Evolutionary conservation across 2,797 vertebrate genomes (phyloP).

Genomic region (Enteromius unitaeniatus): DNA sequence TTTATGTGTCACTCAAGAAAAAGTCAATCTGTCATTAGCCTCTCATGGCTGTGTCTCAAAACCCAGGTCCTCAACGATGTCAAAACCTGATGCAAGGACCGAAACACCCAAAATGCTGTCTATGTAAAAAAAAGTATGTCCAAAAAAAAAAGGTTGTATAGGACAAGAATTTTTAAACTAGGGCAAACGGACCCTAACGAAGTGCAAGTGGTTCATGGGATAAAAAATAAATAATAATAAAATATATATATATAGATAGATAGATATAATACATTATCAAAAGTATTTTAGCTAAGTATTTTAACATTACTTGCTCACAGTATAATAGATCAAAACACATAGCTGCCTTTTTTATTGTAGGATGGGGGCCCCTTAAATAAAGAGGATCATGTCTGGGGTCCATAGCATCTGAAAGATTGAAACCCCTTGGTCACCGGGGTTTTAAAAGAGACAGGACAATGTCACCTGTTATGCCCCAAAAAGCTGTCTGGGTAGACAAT

Average conservation of each 20-base stretch:
- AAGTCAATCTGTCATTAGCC: background rate
- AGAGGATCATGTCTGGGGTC: background rate
- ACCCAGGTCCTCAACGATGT: background rate
- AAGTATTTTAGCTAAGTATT: too few relatives aligned
- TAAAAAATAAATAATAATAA: background rate
- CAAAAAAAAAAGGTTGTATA: background rate
- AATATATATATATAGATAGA: background rate
- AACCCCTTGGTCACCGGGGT: background rate
- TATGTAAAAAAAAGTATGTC: background rate
- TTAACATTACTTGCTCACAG: background rate
- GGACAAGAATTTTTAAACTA: background rate
- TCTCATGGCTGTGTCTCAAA: background rate
- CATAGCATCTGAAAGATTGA: background rate
- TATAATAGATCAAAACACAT: background rate
- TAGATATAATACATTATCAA: too few relatives aligned
- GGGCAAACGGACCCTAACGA: background rate
- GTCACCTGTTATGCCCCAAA: background rate
- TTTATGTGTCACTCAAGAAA: slow-evolving; percentile 1
- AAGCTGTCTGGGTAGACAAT: background rate
- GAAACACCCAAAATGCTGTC: background rate
- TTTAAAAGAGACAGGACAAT: background rate
- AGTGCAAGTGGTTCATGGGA: background rate
- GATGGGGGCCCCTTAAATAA: background rate
- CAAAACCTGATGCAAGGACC: background rate
- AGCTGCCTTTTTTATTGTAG: background rate